Base-by-base conservation (phyloP, 2,113 vertebrate species). In the Trinectes maculatus region DNA sequence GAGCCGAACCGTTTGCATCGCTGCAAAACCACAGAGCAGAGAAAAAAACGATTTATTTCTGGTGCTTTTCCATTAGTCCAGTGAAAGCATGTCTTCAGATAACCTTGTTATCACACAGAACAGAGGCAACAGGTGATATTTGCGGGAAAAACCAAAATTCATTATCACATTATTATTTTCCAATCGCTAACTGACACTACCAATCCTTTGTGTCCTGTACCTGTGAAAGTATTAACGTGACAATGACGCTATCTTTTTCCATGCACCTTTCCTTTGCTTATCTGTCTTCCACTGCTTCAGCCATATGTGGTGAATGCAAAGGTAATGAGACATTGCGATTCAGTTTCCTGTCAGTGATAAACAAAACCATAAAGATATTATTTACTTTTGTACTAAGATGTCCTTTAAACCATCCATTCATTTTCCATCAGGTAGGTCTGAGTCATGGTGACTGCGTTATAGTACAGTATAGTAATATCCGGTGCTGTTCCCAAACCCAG, bases 111-210 rank as follows among this genome's bases (percentile, higher is more conserved):
- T 76, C 62, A 33, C 19, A 56, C 59, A 67, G 39, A 37, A 52
- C 18, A 33, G 48, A 81, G 54, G 70, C 61, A 80, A 76, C 76
- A 79, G 71, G 67, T 83, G 79, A 80, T 57, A 74, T 82, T 74
- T 67, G 42, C 42, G 62, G 48, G 51, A 15, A 28, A 71, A 73
- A 60, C 46, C 66, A 72, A 78, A 84, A 72, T 74, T 81, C 82
- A 86, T 85, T 86, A 82, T 55, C 79, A 81, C 67, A 82, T 71
- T 83, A 88, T 86, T 85, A 85, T 79, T 66, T 85, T 83, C 72
- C 74, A 85, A 67, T 83, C 74, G 77, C 49, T 12, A 28, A 29
- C 69, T 83, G 77, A 86, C 79, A 83, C 82, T 83, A 88, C 85
- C 84, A 54, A 66, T 55, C 61, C 64, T 63, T 51, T 26, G 56